A percentile compares a stretch with the other conserved stretches of the same genome.
phyloP scores from a whole-genome alignment of 30 jellyfish, hydroid and myxozoan species.

The Haliclystus octoradiatus region DNA sequence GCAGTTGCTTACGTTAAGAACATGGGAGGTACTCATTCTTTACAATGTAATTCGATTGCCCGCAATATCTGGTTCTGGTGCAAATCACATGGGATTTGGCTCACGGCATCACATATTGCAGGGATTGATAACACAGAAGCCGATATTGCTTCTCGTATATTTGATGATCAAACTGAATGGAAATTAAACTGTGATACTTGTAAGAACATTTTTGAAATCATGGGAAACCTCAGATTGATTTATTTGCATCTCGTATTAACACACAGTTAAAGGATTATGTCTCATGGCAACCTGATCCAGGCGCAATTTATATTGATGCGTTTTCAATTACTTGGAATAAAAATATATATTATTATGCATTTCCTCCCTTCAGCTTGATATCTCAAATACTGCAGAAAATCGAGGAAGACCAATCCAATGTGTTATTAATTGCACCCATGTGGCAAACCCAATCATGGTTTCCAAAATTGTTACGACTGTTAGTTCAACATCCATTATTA shows the following conservation, averaged over 20 bases:
- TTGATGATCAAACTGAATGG: slow-evolving; percentile 10
- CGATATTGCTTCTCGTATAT: slow-evolving; percentile 4
- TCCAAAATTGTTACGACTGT: slow-evolving; percentile 1
- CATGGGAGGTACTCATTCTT: slow-evolving; percentile 21
- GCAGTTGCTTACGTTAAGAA: slow-evolving; percentile 21
- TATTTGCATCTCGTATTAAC: slow-evolving; percentile 8
- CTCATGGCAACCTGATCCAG: slow-evolving; percentile 21
- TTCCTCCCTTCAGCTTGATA: slow-evolving; percentile 12
- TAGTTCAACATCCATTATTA: neutral
- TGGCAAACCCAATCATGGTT: slow-evolving; percentile 8
- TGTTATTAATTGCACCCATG: slow-evolving; percentile 4
- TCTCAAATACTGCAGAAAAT: neutral
- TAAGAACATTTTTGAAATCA: neutral
- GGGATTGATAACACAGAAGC: slow-evolving; percentile 4
- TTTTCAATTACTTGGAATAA: slow-evolving; percentile 2
- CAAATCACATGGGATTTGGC: neutral
- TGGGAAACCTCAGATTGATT: neutral
- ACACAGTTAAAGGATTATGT: neutral
- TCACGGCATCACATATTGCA: neutral
- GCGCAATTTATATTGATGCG: slow-evolving; percentile 5
- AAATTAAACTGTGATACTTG: neutral
- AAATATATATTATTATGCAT: slow-evolving; percentile 4
- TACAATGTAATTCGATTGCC: slow-evolving; percentile 3
- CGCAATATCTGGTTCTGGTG: slow-evolving; percentile 11
- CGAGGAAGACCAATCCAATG: slow-evolving; percentile 3